Conservation (phyloP, 2,888 invertebrate genomes). For the Marasmarcha lunaedactyla region DNA sequence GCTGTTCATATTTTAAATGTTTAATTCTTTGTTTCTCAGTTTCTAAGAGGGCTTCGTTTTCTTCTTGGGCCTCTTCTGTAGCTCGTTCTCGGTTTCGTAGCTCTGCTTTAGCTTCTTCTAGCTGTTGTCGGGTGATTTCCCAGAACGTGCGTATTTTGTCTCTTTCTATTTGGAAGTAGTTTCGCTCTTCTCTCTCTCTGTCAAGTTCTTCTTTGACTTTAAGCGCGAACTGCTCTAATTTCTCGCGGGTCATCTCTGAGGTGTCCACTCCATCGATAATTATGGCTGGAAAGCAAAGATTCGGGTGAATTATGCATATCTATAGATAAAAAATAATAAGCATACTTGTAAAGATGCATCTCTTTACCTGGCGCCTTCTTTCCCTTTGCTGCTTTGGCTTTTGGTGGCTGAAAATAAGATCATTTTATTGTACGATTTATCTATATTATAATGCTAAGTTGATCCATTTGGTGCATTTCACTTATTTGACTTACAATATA, state of each 20-base stretch:
- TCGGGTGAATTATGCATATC: constrained; percentile 3
- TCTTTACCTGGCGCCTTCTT: constrained; percentile 47
- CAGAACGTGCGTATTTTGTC: constrained; percentile 95
- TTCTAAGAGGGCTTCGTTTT: constrained; percentile 88
- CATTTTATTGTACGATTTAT: too few relatives aligned
- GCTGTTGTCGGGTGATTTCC: constrained; percentile 92
- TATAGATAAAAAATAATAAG: neutral
- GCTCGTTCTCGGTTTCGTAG: constrained; percentile 78
- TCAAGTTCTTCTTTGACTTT: constrained; percentile 92
- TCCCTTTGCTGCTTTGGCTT: constrained; percentile 36
- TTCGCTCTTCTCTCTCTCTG: constrained; percentile 93
- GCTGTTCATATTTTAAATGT: constrained; percentile 92
- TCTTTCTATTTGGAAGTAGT: constrained; percentile 94
- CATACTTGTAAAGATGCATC: neutral
- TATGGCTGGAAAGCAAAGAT: constrained; percentile 52
- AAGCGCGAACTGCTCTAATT: constrained; percentile 89
- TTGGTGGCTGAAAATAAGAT: constrained; percentile 42
- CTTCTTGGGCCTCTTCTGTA: constrained; percentile 87
- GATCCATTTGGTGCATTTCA: too few relatives aligned
- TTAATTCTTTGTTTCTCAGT: constrained; percentile 94
- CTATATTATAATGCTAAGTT: too few relatives aligned
- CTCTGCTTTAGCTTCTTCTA: constrained; percentile 85
- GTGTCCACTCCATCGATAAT: constrained; percentile 93
- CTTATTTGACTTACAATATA: too few relatives aligned
- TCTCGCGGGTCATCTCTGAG: constrained; percentile 91